These are phyloP conservation scores for Drosophila sp. DNA, from an alignment of 1,140 invertebrate species.

Conservation along the genomic window DNA sequence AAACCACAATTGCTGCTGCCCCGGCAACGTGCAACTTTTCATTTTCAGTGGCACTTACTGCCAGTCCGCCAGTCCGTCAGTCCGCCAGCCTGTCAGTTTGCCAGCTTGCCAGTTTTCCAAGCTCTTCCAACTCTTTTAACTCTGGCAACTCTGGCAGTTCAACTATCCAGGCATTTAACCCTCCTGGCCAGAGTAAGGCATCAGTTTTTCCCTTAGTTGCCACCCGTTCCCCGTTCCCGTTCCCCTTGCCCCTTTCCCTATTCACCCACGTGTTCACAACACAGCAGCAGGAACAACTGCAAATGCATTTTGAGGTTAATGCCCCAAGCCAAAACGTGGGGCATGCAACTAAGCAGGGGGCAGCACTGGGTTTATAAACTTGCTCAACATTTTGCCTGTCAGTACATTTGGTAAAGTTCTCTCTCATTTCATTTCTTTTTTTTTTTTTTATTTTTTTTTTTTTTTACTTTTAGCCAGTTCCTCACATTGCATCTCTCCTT, in stretches of 20 bases:
- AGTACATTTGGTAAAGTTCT: slow-evolving; percentile 68
- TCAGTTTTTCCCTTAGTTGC: slow-evolving; percentile 37
- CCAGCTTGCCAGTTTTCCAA: slow-evolving; percentile 2
- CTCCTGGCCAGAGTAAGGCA: slow-evolving; percentile 3
- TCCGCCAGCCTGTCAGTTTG: too few species aligned
- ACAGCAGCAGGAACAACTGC: slow-evolving; percentile 34
- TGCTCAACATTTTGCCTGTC: slow-evolving; percentile 63
- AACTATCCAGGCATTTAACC: neutral
- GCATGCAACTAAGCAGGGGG: slow-evolving; percentile 17
- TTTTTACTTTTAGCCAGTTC: slow-evolving; percentile 40
- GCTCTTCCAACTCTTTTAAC: slow-evolving; percentile 3
- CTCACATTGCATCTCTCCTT: neutral
- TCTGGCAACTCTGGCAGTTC: slow-evolving; percentile 4
- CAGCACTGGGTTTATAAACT: slow-evolving; percentile 68
- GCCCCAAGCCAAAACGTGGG: slow-evolving; percentile 57
- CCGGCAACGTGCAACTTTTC: slow-evolving; percentile 67
- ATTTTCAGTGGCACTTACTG: slow-evolving; percentile 70
- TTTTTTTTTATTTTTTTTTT: slow-evolving; percentile 43
- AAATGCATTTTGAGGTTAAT: slow-evolving; percentile 80
- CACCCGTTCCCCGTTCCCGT: neutral
- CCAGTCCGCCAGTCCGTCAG: slow-evolving; percentile 13
- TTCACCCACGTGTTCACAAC: slow-evolving; percentile 23
- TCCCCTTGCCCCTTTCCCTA: neutral
- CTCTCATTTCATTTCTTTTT: slow-evolving; percentile 36
- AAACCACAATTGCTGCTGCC: slow-evolving; percentile 75